Conservation (phyloP, 2,888 invertebrate species). For the Bombylius major region DNA sequence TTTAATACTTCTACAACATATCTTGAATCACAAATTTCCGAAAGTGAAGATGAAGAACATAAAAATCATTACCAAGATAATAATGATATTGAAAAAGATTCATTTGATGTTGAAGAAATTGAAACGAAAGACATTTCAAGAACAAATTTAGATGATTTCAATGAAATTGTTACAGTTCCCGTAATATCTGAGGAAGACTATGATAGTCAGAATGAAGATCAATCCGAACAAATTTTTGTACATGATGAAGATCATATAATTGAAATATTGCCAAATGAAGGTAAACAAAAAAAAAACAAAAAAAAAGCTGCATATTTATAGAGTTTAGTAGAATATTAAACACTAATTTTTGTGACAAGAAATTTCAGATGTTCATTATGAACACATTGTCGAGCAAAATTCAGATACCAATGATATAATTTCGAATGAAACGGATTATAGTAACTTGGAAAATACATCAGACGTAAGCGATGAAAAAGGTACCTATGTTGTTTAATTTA, state of each 20-base stretch:
- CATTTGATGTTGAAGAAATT: too few relatives aligned
- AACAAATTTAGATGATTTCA: neutral
- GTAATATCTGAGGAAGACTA: too few relatives aligned
- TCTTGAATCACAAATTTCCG: too few relatives aligned
- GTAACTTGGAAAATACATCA: neutral
- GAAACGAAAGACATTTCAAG: too few relatives aligned
- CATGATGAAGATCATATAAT: conserved; percentile 13
- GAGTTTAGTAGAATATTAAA: neutral
- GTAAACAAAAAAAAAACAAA: conserved; percentile 2
- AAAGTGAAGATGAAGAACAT: neutral
- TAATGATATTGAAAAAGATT: too few relatives aligned
- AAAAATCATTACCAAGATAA: too few relatives aligned
- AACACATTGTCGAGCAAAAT: conserved; percentile 3
- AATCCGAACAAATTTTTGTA: conserved; percentile 9
- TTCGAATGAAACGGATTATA: too few relatives aligned
- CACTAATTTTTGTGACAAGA: neutral
- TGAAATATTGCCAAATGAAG: conserved; percentile 13
- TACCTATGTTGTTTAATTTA: too few relatives aligned
- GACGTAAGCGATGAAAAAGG: neutral
- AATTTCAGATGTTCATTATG: conserved; percentile 4
- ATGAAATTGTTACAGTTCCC: neutral
- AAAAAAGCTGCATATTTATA: neutral
- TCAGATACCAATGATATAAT: neutral
- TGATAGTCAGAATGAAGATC: neutral
- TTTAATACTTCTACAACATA: too few relatives aligned